These are phyloP conservation scores for Paracanthobrama guichenoti DNA, from an alignment of 2,113 vertebrate species.

Conservation along the genomic window DNA sequence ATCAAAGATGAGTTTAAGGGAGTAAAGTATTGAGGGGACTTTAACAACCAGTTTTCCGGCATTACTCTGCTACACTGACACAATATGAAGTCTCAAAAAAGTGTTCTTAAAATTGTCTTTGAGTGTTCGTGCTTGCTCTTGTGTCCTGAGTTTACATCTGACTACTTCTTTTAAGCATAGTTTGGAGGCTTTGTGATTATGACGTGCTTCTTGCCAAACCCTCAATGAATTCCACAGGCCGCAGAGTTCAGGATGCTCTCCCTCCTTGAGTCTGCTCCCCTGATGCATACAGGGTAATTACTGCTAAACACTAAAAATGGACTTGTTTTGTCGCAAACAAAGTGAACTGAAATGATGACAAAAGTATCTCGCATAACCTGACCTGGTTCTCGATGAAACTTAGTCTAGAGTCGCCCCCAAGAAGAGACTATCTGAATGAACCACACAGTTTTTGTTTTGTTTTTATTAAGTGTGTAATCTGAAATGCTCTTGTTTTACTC, in stretches of 20 bases:
- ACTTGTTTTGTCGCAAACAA: constrained; percentile 18
- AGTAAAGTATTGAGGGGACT: too few species aligned
- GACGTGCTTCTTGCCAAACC: constrained; percentile 69
- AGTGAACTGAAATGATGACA: constrained; percentile 6
- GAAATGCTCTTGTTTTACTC: background rate
- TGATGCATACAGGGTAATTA: constrained; percentile 28
- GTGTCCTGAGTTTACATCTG: constrained; percentile 51
- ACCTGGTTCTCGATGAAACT: background rate
- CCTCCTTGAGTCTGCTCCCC: constrained; percentile 45
- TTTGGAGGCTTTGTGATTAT: constrained; percentile 79
- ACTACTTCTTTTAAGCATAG: constrained; percentile 82
- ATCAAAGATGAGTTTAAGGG: too few species aligned
- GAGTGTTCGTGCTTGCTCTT: constrained; percentile 21
- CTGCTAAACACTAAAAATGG: constrained; percentile 11
- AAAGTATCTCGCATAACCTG: background rate
- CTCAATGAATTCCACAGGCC: constrained; percentile 68
- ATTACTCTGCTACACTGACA: background rate
- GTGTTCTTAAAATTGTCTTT: background rate
- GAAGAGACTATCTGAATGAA: background rate
- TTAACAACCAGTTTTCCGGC: background rate
- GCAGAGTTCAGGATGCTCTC: constrained; percentile 64
- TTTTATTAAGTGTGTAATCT: background rate
- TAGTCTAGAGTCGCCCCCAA: background rate
- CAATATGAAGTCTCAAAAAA: background rate
- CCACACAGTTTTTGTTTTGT: background rate